These are phyloP conservation scores for Pristionchus fissidentatus DNA, from an alignment of 2,888 invertebrate species.

Conservation along the genomic window DNA sequence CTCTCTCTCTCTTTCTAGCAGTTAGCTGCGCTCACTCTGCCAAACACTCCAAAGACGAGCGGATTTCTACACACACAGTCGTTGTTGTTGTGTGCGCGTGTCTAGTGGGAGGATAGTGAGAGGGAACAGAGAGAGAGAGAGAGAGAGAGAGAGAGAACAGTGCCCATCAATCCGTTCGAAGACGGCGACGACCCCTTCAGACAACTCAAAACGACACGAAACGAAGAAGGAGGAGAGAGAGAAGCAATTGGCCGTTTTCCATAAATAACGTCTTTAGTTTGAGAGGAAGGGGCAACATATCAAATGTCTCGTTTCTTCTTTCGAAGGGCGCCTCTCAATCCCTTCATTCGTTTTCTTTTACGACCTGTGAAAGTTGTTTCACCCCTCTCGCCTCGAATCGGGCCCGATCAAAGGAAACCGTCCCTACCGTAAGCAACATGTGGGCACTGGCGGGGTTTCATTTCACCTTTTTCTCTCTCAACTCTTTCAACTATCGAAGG, in stretches of 20 bases:
- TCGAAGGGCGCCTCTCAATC: background rate
- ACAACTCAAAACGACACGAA: background rate
- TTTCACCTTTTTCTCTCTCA: too few relatives aligned
- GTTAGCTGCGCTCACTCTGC: background rate
- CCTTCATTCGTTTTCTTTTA: slow-evolving; percentile 21
- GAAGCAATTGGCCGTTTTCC: background rate
- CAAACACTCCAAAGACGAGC: slow-evolving; percentile 35
- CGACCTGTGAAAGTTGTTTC: background rate
- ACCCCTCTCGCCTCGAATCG: background rate
- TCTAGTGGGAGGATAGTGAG: background rate
- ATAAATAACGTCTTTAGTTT: slow-evolving; percentile 35
- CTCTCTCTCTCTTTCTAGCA: background rate
- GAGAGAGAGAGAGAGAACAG: background rate
- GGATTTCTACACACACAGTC: slow-evolving; percentile 26
- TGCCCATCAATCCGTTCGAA: background rate
- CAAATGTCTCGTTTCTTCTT: slow-evolving; percentile 16
- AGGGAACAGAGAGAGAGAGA: background rate
- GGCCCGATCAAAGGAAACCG: slow-evolving; percentile 4
- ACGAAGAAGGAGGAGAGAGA: background rate
- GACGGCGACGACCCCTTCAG: slow-evolving; percentile 1
- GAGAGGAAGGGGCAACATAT: slow-evolving; percentile 37
- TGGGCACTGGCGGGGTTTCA: slow-evolving; percentile 13
- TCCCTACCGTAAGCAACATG: background rate
- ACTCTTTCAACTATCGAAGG: background rate
- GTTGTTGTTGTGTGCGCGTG: slow-evolving; percentile 41